A percentile compares a stretch with the other conserved stretches of the same genome.
These are phyloP conservation scores for Enteromius radiatus DNA, from an alignment of 2,797 vertebrate genomes.

Conservation along the genomic window DNA sequence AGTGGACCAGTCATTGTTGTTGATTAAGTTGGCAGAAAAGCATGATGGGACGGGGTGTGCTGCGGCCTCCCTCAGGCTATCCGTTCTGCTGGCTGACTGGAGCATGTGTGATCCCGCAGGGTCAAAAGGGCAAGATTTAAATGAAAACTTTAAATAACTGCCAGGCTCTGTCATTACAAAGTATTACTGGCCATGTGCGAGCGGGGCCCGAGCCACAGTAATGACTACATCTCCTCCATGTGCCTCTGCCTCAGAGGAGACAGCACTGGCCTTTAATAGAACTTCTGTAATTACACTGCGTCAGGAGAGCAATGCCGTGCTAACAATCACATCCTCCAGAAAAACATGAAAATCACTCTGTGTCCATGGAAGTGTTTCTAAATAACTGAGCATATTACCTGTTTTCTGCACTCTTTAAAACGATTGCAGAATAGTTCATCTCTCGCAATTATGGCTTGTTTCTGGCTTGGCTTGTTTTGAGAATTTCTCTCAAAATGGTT, in stretches of 20 bases:
- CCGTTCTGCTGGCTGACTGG: constrained; percentile 33
- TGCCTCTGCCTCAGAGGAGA: constrained; percentile 75
- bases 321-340: constrained; percentile 75
- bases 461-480: no score
- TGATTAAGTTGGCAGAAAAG: constrained; percentile 22
- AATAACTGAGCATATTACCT: background rate
- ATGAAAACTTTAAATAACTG: constrained; percentile 73
- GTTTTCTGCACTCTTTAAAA: background rate
- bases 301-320: constrained; percentile 74
- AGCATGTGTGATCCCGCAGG: constrained; percentile 49
- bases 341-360: constrained; percentile 57
- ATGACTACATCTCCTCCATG: constrained; percentile 64
- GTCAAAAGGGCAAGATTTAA: constrained; percentile 75
- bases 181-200: constrained; percentile 68
- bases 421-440: background rate
- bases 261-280: constrained; percentile 79
- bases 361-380: constrained; percentile 37
- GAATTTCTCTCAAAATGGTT: no score
- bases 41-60: constrained; percentile 26
- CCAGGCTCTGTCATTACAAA: constrained; percentile 78
- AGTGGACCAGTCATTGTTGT: constrained; percentile 11
- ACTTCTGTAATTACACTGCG: constrained; percentile 78
- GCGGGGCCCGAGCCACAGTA: constrained; percentile 52
- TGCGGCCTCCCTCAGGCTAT: constrained; percentile 10
- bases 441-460: background rate